Evolutionary conservation across 2,888 invertebrate genomes (phyloP), one percentile per base, ranked within the genome.

Genomic region (Zaprionus lineosus): DNA sequence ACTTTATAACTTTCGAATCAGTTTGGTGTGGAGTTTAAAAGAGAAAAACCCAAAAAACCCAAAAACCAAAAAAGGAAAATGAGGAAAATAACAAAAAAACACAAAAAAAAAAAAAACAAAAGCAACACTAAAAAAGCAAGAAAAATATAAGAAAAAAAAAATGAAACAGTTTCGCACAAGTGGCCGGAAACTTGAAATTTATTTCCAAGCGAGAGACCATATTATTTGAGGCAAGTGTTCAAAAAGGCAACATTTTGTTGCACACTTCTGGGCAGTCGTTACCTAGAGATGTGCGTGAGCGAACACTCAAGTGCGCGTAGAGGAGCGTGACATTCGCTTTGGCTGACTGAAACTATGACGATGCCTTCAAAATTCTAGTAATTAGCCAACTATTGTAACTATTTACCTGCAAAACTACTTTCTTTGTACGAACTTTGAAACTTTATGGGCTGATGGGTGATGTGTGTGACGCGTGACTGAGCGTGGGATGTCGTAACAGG

Each of bases 1-100:
- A 78, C 71, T 81, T 84, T 81, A 70, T 67, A 74, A 64, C 82
- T 77, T 77, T 83, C 69, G 44, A 73, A 79, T 83, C 74, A 63
- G 74, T 73, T 72, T 33, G 36, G 26, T 34, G 11, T 16, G 21
- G 18, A 53, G 56, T 51, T 43, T 4, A 31, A 62, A 56, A 51
- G 44, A n/a, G 33, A 29, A 16, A 14, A 37, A 39, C 41, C n/a
- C n/a, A n/a, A 29, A 29, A 31, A 7, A 4, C 14, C 12, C 1
- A 15, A 48, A 24, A 53, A 6, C 28, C 3, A 28, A 3, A 28
- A 28, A 3, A 29, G 21, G 24, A 7, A 7, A 19, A 12, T 1
- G 12, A 44, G 26, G 47, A 28, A 29, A 19, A n/a, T 16, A 18
- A 8, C n/a, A 36, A 28, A 11, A 12, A 15, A 37, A 11, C 19